phyloP scores from a whole-genome alignment of 2,888 invertebrate species.

The Pediacus dermestoides region DNA sequence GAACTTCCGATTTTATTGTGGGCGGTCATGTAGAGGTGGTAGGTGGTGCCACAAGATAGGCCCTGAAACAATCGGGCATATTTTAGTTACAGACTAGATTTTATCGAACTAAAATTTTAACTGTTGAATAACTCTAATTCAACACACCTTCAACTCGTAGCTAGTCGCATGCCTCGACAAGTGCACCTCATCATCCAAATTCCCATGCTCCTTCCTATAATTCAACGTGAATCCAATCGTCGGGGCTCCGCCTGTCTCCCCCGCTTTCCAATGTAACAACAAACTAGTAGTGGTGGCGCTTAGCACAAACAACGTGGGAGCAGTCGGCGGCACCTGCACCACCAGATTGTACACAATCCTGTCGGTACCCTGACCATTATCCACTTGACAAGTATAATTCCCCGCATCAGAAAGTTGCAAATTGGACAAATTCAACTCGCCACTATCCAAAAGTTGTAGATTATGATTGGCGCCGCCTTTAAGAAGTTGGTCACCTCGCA shows the following conservation, averaged over 20 bases:
- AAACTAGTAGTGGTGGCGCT: slow-evolving; percentile 74
- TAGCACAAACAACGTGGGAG: slow-evolving; percentile 70
- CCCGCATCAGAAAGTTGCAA: slow-evolving; percentile 63
- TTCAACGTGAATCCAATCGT: slow-evolving; percentile 66
- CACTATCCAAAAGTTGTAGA: slow-evolving; percentile 61
- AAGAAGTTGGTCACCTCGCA: slow-evolving; percentile 56
- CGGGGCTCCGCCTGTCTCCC: slow-evolving; percentile 65
- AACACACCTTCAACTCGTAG: slow-evolving; percentile 61
- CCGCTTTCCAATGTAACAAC: slow-evolving; percentile 71
- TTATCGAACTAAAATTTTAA: not conserved
- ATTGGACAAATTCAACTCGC: slow-evolving; percentile 62
- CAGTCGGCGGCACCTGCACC: slow-evolving; percentile 71
- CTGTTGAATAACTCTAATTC: too few species aligned
- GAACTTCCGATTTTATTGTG: slow-evolving; percentile 71
- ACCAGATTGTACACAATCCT: slow-evolving; percentile 61
- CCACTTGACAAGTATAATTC: slow-evolving; percentile 68
- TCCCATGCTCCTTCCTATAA: slow-evolving; percentile 63
- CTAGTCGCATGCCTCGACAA: slow-evolving; percentile 64
- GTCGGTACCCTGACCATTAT: slow-evolving; percentile 67
- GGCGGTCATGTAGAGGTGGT: slow-evolving; percentile 67
- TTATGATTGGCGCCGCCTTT: slow-evolving; percentile 59
- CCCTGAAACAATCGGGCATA: slow-evolving; percentile 52
- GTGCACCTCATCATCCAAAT: slow-evolving; percentile 62
- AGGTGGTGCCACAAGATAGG: slow-evolving; percentile 68
- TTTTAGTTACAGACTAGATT: slow-evolving; percentile 2